Evolutionary conservation across 2,113 vertebrate species (phyloP), one percentile per base, ranked within the genome.

Genomic region (Dicentrarchus labrax): DNA sequence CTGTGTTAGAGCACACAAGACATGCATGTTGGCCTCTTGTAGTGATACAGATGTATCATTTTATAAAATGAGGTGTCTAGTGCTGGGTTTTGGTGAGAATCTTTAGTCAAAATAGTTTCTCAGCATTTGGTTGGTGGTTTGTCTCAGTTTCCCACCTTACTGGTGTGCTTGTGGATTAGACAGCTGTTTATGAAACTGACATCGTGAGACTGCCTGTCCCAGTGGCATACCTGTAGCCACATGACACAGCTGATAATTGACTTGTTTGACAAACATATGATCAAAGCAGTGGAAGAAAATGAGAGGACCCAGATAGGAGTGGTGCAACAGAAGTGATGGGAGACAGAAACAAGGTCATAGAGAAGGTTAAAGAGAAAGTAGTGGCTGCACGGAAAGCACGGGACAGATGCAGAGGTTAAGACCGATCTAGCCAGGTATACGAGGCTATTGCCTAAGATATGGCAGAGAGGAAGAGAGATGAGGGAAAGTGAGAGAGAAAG

Each of bases 121-220:
- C 60, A 57, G 15, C 8, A 11, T 67, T 22, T 51, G 16, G 47
- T 6, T 17, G 22, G 30, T 6, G 30, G 13, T 12, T 22, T n/a
- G 47, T 43, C 30, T 70, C 0, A 16, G 38, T 72, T 86, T 80
- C 45, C 57, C 53, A 66, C 50, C 39, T 4, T 21, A 72, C 22
- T 5, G 22, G 17, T 6, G 4, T 41, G 22, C 47, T 11, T 57
- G 72, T 67, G 64, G 74, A 75, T 80, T 39, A 5, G 38, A 38
- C 57, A 60, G 57, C 13, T 64, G 62, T 43, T 65, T 45, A 22
- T 45, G 41, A 65, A 45, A 65, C 62, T 45, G 21, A 22, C 11
- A 10, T 24, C 56, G 67, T 76, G 45, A 64, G 65, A 65, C 82
- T 83, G 88, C 81, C 87, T 88, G 69, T 83, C 70, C 51, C 16